A percentile compares a stretch with the other conserved stretches of the same genome.
phyloP scores from a whole-genome alignment of 2,888 invertebrate species.

The Dasysyrphus albostriatus region DNA sequence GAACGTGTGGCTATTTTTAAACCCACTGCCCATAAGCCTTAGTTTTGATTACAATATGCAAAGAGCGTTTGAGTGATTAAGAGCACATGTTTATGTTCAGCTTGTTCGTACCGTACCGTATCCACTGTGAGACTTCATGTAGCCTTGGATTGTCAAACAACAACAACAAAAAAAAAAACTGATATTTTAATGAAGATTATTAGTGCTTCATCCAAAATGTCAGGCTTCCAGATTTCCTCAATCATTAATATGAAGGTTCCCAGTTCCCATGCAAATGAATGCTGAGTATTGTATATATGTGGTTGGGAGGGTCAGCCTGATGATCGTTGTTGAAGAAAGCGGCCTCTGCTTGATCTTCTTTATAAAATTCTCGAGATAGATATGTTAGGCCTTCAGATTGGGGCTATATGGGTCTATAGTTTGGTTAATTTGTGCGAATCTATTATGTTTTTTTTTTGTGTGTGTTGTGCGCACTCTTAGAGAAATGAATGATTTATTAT shows the following conservation, averaged over 20 bases:
- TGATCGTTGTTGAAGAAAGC: neutral
- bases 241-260: slow-evolving; percentile 53
- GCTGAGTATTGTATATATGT: slow-evolving; percentile 30
- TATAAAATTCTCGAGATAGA: slow-evolving; percentile 7
- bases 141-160: slow-evolving; percentile 68
- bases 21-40: slow-evolving; percentile 37
- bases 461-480: slow-evolving; percentile 17
- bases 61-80: slow-evolving; percentile 41
- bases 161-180: slow-evolving; percentile 36
- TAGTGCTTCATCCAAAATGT: slow-evolving; percentile 67
- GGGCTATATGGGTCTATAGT: slow-evolving; percentile 54
- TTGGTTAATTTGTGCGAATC: slow-evolving; percentile 72
- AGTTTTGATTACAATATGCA: slow-evolving; percentile 46
- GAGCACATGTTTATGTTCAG: slow-evolving; percentile 30
- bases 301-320: slow-evolving; percentile 17
- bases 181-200: slow-evolving; percentile 60
- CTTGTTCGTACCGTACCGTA: neutral
- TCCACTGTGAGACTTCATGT: slow-evolving; percentile 23
- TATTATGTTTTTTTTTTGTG: slow-evolving; percentile 37
- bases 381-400: slow-evolving; percentile 23
- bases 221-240: slow-evolving; percentile 72
- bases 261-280: slow-evolving; percentile 71
- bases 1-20: slow-evolving; percentile 34
- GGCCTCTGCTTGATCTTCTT: slow-evolving; percentile 25
- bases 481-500: slow-evolving; percentile 67